These are phyloP conservation scores for Limnodromus scolopaceus DNA, from an alignment of 2,797 vertebrate genomes.

Conservation along the genomic window DNA sequence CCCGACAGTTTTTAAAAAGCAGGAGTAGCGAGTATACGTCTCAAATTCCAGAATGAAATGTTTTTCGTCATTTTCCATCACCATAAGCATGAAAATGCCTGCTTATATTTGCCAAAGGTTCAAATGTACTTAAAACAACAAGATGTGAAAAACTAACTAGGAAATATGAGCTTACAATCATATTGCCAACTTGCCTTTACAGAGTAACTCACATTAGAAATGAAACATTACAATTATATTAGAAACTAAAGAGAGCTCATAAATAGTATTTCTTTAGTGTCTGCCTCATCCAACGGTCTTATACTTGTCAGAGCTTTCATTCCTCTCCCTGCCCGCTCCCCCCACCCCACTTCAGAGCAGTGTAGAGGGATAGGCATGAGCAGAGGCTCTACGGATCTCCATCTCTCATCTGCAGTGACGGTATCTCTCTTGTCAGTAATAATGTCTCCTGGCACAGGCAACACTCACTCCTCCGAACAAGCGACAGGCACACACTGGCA, in stretches of 20 bases:
- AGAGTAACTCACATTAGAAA: not conserved
- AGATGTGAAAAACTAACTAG: not conserved
- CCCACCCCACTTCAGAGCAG: not conserved
- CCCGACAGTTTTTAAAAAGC: not conserved
- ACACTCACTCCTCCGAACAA: not conserved
- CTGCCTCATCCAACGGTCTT: not conserved
- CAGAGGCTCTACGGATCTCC: not conserved
- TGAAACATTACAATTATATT: not conserved
- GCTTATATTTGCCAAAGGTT: not conserved
- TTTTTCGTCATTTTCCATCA: not conserved
- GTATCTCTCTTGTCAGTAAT: not conserved
- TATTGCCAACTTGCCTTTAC: not conserved
- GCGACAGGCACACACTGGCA: not conserved
- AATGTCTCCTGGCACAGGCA: not conserved
- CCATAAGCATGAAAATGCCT: not conserved
- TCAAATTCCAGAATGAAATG: not conserved
- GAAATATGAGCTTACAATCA: not conserved
- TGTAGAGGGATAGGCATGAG: not conserved
- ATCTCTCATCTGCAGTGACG: not conserved
- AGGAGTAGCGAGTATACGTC: rapidly evolving
- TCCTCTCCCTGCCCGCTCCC: no score
- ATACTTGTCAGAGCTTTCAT: not conserved
- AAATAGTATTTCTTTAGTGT: not conserved
- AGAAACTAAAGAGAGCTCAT: not conserved
- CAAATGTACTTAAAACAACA: not conserved